These are phyloP conservation scores for Phainopepla nitens DNA, from an alignment of 2,113 vertebrate species.

Conservation along the genomic window DNA sequence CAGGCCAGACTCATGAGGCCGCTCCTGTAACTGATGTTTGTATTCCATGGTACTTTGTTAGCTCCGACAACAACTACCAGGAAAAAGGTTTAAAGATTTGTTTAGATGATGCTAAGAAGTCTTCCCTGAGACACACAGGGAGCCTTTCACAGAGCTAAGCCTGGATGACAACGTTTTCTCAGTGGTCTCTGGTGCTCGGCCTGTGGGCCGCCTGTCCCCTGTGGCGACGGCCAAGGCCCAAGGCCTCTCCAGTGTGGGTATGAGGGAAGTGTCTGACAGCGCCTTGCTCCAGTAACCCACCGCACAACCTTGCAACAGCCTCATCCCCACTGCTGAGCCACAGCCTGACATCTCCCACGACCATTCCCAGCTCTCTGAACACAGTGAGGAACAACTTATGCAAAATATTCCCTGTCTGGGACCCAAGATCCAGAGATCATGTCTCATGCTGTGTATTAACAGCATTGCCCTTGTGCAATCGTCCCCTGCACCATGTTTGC, in stretches of 20 bases:
- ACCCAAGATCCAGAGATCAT: neutral
- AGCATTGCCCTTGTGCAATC: neutral
- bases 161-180: neutral
- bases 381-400: neutral
- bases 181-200: neutral
- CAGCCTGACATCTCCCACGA: accelerated
- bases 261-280: accelerated
- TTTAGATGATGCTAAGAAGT: neutral
- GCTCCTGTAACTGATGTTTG: accelerated
- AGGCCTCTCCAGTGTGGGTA: accelerated
- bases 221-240: accelerated
- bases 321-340: neutral
- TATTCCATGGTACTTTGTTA: neutral
- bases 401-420: neutral
- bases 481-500: neutral
- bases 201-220: accelerated
- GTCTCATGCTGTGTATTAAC: neutral
- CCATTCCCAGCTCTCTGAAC: neutral
- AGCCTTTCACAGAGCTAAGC: neutral
- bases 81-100: neutral
- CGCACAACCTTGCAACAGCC: neutral
- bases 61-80: neutral
- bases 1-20: neutral
- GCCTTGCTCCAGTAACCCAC: accelerated
- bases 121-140: neutral